These are phyloP conservation scores for Sitta europaea DNA, from an alignment of 2,113 vertebrate species.

Conservation along the genomic window DNA sequence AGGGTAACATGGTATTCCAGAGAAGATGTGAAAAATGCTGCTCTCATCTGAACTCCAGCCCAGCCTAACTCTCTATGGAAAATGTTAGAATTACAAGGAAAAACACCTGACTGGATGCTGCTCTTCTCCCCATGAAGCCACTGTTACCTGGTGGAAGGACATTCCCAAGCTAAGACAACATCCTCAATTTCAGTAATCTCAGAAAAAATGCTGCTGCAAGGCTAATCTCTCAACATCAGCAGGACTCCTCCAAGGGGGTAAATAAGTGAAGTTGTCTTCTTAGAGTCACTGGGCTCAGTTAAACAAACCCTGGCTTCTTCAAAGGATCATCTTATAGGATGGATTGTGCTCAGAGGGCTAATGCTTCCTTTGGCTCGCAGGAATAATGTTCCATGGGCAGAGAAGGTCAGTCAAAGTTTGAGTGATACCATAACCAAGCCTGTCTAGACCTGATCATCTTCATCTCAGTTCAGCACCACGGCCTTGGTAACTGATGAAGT, in stretches of 20 bases:
- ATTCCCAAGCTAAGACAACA: neutral
- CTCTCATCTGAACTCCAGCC: neutral
- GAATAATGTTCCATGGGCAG: neutral
- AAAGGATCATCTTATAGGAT: neutral
- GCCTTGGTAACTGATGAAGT: neutral
- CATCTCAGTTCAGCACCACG: neutral
- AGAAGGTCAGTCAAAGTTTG: neutral
- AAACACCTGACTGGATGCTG: neutral
- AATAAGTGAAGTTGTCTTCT: conserved; percentile 23
- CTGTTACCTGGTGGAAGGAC: neutral
- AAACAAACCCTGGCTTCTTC: conserved; percentile 1
- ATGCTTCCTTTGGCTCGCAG: conserved; percentile 10
- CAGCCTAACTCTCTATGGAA: neutral
- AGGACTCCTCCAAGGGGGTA: neutral
- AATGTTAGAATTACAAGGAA: neutral
- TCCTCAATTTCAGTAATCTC: conserved; percentile 4
- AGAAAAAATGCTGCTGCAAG: conserved; percentile 22
- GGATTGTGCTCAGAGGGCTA: neutral
- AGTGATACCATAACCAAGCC: conserved; percentile 3
- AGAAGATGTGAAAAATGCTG: neutral
- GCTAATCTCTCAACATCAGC: neutral
- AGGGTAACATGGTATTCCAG: neutral
- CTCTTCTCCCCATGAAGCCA: neutral
- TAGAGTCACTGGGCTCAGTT: conserved; percentile 4
- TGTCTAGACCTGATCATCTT: conserved; percentile 28